Evolutionary conservation across 2,888 invertebrate species (phyloP), one percentile per base, ranked within the genome.

Genomic region (Bedellia somnulentella): DNA sequence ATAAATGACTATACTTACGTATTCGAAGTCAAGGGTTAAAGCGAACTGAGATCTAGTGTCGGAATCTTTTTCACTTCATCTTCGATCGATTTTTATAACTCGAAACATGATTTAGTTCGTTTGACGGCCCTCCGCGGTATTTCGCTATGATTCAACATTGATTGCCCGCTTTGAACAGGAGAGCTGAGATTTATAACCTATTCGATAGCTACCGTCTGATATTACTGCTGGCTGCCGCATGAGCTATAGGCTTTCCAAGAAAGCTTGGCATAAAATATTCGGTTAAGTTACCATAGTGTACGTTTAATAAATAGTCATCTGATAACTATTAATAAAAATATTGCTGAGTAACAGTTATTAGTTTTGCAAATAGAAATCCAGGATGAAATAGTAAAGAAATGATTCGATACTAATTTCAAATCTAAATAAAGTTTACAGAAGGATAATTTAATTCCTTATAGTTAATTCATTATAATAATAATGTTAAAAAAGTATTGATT

Each of bases 1-100:
- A 70, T 68, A 68, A 68, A 70, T 68, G 66, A 64, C 59, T 60
- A 50, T 45, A 53, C 61, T 60, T 58, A 68, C 58, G 56, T 57
- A 49, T 58, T 57, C 49, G 42, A 43, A 58, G 64, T 66, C 61
- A 68, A 61, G 60, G 63, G 67, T 68, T 66, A 61, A 62, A 62
- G 49, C 49, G 53, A 48, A 45, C 55, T 46, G 54, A 54, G 58
- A 60, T 68, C 66, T 64, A 58, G 53, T 44, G 55, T 58, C 59
- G 59, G 56, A 46, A 57, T 58, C 57, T 59, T 54, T 61, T 59
- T 58, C 56, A 54, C 49, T 52, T 55, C 52, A 46, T 49, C 45
- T 43, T 22, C 42, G 42, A 49, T 54, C 49, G 47, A 52, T 52
- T 56, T 63, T 57, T 50, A 38, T 43, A 45, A 45, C 42, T 47